Conservation (phyloP, 2,113 vertebrate species). For the Labrus mixtus region DNA sequence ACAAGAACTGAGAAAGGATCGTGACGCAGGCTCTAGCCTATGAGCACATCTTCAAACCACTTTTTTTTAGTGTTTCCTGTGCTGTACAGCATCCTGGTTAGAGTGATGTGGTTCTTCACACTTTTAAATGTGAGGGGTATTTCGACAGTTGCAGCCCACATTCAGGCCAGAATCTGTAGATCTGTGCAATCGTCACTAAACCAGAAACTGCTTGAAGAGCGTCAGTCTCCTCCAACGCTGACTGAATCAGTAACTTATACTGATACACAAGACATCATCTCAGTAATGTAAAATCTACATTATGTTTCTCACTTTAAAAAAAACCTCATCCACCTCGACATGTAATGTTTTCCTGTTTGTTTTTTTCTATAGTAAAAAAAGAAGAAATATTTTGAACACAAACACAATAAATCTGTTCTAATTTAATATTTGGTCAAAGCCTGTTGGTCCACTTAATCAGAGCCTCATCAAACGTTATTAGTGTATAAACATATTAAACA, state of each 20-base stretch:
- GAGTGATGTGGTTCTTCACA: conserved; percentile 69
- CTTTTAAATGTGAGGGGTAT: conserved; percentile 66
- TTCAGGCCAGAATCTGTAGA: conserved; percentile 49
- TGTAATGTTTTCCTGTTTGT: background rate
- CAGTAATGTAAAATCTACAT: conserved; percentile 47
- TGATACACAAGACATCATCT: conserved; percentile 19
- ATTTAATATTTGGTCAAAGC: background rate
- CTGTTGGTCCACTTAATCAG: background rate
- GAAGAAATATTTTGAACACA: no score
- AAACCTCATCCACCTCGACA: background rate
- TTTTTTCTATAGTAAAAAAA: background rate
- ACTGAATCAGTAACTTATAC: conserved; percentile 43
- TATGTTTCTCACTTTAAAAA: background rate
- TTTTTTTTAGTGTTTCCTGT: conserved; percentile 60
- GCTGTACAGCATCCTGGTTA: conserved; percentile 68
- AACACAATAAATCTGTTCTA: background rate
- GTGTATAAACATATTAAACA: background rate
- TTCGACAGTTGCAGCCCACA: conserved; percentile 65
- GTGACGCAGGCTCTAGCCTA: conserved; percentile 60
- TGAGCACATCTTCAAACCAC: conserved; percentile 50
- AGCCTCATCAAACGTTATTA: background rate
- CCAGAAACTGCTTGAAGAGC: conserved; percentile 49
- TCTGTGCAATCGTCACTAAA: conserved; percentile 45
- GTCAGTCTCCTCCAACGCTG: conserved; percentile 36
- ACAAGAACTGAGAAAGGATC: conserved; percentile 59